Evolutionary conservation across 2,797 vertebrate species (phyloP).

Genomic region (Astyanax mexicanus): DNA sequence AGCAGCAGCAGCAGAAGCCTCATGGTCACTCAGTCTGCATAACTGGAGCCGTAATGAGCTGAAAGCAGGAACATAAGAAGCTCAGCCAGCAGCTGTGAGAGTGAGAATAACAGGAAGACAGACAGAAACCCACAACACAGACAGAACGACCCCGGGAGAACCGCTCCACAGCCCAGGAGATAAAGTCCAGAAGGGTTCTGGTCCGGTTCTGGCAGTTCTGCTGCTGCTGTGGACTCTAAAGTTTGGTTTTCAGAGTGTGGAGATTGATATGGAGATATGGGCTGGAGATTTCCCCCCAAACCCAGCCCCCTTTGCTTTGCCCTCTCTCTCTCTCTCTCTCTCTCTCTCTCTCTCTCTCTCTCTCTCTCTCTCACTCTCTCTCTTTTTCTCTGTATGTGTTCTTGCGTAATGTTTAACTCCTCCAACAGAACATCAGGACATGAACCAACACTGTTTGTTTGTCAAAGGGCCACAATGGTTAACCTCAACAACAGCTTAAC

Average conservation of each 20-base stretch:
- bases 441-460: constrained; percentile 41
- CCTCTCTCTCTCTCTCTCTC: too few relatives aligned
- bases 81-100: neutral
- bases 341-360: too few relatives aligned
- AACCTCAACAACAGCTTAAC: too few relatives aligned
- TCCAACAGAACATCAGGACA: too few relatives aligned
- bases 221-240: neutral
- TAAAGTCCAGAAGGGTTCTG: neutral
- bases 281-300: constrained; percentile 13
- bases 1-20: constrained; percentile 51
- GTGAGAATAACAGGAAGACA: neutral
- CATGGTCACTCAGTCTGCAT: constrained; percentile 21
- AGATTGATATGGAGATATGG: neutral
- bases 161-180: too few relatives aligned
- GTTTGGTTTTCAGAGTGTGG: neutral
- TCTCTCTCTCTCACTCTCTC: too few relatives aligned
- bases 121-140: too few relatives aligned
- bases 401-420: constrained; percentile 35
- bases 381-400: constrained; percentile 2
- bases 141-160: too few relatives aligned
- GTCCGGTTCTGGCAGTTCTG: neutral
- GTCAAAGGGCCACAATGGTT: constrained; percentile 20
- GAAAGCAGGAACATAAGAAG: neutral
- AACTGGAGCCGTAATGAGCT: neutral
- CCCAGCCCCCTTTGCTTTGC: constrained; percentile 9